phyloP scores from a whole-genome alignment of 2,113 vertebrate genomes.

The Pterocles burchelli region DNA sequence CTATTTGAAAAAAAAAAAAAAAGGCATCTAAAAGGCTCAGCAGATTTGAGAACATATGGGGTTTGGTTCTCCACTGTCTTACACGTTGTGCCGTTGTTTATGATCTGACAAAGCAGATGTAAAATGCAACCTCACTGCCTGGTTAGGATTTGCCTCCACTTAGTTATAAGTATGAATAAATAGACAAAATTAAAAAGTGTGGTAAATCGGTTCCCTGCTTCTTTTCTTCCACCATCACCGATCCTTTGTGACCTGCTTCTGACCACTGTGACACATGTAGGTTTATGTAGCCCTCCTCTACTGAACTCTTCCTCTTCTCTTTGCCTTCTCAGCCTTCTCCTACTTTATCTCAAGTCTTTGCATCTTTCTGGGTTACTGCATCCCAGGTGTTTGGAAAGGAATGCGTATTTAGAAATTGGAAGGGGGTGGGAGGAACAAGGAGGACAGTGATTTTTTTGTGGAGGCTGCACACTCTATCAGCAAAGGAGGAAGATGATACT shows the following conservation, averaged over 20 bases:
- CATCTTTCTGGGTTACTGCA: neutral
- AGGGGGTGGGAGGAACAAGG: neutral
- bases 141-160: neutral
- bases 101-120: neutral
- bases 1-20: neutral
- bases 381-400: neutral
- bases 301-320: neutral
- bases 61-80: constrained; percentile 36
- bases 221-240: neutral
- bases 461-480: neutral
- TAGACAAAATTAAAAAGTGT: neutral
- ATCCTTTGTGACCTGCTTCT: neutral
- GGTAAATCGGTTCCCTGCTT: neutral
- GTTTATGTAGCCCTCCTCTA: neutral
- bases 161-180: neutral
- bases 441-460: neutral
- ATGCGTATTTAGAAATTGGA: neutral
- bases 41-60: constrained; percentile 47
- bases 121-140: neutral
- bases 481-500: neutral
- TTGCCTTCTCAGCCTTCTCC: neutral
- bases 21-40: neutral
- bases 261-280: accelerated
- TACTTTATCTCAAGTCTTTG: neutral
- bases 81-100: neutral